Evolutionary conservation across 2,888 invertebrate genomes (phyloP).

Genomic region (Synanthedon formicaeformis): DNA sequence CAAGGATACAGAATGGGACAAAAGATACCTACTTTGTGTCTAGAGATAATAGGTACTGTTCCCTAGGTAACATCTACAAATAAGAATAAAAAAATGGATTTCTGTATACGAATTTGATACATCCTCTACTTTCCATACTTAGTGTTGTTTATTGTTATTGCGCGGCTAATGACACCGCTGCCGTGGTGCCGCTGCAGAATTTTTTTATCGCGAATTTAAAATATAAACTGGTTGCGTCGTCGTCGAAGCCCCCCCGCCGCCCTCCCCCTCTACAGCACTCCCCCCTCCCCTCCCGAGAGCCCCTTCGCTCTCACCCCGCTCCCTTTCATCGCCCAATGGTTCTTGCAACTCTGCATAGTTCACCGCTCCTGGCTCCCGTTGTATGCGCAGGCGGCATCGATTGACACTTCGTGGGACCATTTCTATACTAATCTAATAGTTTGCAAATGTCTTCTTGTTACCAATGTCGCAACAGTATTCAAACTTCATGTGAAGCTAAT

Average conservation of each 20-base stretch:
- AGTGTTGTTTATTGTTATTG: not conserved
- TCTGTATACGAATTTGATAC: not conserved
- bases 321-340: slow-evolving; percentile 4
- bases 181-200: slow-evolving; percentile 58
- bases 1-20: too few species aligned
- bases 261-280: slow-evolving; percentile 4
- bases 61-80: too few species aligned
- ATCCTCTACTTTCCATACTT: not conserved
- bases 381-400: not conserved
- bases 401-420: not conserved
- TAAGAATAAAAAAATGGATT: too few species aligned
- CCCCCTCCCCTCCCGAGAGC: slow-evolving; percentile 4
- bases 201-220: slow-evolving; percentile 66
- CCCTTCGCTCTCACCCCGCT: slow-evolving; percentile 1
- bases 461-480: too few species aligned
- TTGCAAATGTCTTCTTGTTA: too few species aligned
- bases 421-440: not conserved
- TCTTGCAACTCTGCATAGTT: slow-evolving; percentile 5
- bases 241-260: slow-evolving; percentile 9
- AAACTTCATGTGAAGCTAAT: too few species aligned
- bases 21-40: too few species aligned
- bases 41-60: too few species aligned
- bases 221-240: slow-evolving; percentile 52
- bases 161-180: slow-evolving; percentile 62
- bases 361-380: slow-evolving; percentile 6